These are phyloP conservation scores for Eupristina koningsbergeri DNA, from an alignment of 1,140 invertebrate genomes.

Conservation along the genomic window DNA sequence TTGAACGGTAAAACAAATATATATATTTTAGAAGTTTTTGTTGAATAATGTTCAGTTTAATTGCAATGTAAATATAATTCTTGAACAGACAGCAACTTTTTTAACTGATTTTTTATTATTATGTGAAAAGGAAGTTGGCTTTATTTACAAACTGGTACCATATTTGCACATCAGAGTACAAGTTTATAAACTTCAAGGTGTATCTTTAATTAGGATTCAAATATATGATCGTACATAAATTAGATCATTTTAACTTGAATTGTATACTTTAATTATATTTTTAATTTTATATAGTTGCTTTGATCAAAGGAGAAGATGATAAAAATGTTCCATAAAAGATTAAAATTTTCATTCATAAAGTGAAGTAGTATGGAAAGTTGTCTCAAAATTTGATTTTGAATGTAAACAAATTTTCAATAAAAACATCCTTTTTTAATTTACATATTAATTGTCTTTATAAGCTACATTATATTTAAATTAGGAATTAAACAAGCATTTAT, in stretches of 20 bases:
- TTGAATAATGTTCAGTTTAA: neutral
- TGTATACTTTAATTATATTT: neutral
- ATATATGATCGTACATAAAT: neutral
- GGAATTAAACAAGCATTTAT: too few relatives aligned
- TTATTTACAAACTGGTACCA: neutral
- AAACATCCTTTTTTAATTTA: too few relatives aligned
- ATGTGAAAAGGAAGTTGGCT: neutral
- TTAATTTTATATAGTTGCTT: neutral
- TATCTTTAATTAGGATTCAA: neutral
- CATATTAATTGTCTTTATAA: too few relatives aligned
- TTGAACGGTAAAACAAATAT: neutral
- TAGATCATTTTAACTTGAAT: neutral
- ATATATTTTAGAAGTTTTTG: neutral
- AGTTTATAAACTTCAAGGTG: neutral
- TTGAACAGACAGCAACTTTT: neutral
- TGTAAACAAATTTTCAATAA: too few relatives aligned
- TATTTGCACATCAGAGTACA: neutral
- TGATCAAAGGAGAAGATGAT: neutral
- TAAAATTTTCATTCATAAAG: neutral
- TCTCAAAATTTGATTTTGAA: neutral
- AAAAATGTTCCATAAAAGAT: neutral
- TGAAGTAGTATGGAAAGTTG: neutral
- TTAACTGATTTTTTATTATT: constrained; percentile 1
- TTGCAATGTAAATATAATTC: neutral
- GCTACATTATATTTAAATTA: too few relatives aligned